Evolutionary conservation across 2,113 vertebrate species (phyloP).

Genomic region (Psettodes erumei): DNA sequence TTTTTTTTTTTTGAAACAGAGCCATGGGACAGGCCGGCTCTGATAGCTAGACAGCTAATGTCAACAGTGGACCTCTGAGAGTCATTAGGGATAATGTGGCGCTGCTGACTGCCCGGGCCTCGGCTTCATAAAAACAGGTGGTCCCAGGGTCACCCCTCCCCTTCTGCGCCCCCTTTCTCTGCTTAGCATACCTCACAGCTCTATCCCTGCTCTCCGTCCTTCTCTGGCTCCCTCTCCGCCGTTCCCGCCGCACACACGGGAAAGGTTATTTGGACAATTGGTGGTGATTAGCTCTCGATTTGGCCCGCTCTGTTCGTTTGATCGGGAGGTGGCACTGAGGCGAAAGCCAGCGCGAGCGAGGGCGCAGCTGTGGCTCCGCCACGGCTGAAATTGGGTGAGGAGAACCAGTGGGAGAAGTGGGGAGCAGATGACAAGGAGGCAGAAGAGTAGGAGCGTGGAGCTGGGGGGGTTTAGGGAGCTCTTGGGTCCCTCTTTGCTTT

Average conservation of each 20-base stretch:
- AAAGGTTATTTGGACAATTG: conserved; percentile 79
- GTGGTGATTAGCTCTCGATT: conserved; percentile 78
- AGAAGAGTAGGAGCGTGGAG: conserved; percentile 10
- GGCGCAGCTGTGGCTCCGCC: conserved; percentile 56
- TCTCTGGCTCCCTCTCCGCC: conserved; percentile 8
- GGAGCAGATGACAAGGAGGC: conserved; percentile 15
- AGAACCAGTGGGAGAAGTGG: conserved; percentile 48
- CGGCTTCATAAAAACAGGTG: conserved; percentile 72
- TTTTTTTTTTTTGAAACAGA: conserved; percentile 37
- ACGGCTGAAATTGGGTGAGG: conserved; percentile 51
- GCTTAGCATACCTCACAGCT: conserved; percentile 62
- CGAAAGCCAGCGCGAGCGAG: conserved; percentile 42
- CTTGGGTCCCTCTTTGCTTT: conserved; percentile 35
- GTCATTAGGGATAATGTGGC: conserved; percentile 72
- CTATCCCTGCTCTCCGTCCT: not conserved
- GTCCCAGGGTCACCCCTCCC: conserved; percentile 69
- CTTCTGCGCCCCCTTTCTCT: conserved; percentile 34
- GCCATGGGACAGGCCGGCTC: conserved; percentile 45
- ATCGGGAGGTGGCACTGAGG: conserved; percentile 58
- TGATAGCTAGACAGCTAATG: conserved; percentile 65
- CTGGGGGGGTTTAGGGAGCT: conserved; percentile 16
- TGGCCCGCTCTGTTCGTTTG: conserved; percentile 63
- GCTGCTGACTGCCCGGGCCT: conserved; percentile 50
- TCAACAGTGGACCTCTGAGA: conserved; percentile 68
- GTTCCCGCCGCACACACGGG: conserved; percentile 62